Base-by-base conservation (phyloP, 2,797 vertebrate species). In the Sternotherus odoratus region DNA sequence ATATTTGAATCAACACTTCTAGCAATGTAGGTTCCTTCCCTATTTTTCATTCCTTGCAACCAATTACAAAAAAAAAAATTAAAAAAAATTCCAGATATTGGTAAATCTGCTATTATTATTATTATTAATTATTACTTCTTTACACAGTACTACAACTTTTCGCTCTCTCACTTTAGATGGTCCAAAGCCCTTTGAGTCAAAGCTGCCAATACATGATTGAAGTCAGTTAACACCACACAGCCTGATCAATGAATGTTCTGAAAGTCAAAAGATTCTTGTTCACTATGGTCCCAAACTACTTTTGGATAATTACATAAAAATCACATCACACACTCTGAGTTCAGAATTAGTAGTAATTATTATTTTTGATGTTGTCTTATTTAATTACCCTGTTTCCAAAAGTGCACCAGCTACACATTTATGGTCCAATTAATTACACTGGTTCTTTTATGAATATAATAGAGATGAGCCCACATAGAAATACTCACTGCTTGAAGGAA, bases 71-170 rank as follows among this genome's bases (percentile, higher is more conserved):
- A 85, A 30, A 78, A 83, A 24, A 16, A 33, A 77, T 92, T 12
- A 1, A 13, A 0, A 0, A 53, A 49, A 0, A 3, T 16, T 78
- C 24, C 53, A 1, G 0, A 72, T 8, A 17, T 11, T 51, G 7
- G 0, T 51, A 48, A 60, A 43, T 49, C 49, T 30, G 50, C 26
- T 60, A 53, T 8, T 6, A 17, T 2, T 50, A 53, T 8, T 6
- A 17, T 2, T 0, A 46, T 0, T 1, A 0, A 17, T 2, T 0
- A 46, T 0, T 1, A 0, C 1, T 17, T 30, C 9, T 51, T 16
- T 0, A 5, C n/a, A 46, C 21, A 7, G 23, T 57, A 21, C 28
- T 50, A 79, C 82, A 74, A 75, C 79, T 83, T 36, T 56, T 17
- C 26, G 51, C 19, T 23, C 4, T 8, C 48, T 48, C 77, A 63